These are phyloP conservation scores for Nycticryphes semicollaris DNA, from an alignment of 2,113 vertebrate genomes.

Conservation along the genomic window DNA sequence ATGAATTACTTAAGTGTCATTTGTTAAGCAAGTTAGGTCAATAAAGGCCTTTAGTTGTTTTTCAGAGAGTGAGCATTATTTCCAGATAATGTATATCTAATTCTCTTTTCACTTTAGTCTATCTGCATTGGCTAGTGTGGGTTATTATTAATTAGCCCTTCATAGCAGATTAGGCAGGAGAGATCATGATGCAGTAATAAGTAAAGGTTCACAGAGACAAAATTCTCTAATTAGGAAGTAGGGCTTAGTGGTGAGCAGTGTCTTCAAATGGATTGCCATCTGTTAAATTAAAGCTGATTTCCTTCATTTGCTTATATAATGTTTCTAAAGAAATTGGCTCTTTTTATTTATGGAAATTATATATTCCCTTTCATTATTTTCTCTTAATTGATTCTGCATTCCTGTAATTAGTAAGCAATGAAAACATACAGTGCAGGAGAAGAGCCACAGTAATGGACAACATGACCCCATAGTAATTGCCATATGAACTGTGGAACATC, in stretches of 20 bases:
- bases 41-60: constrained; percentile 60
- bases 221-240: constrained; percentile 72
- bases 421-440: constrained; percentile 36
- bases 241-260: constrained; percentile 70
- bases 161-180: constrained; percentile 67
- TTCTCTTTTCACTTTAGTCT: constrained; percentile 42
- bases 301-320: constrained; percentile 29
- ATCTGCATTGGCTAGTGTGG: constrained; percentile 42
- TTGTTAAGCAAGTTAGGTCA: constrained; percentile 68
- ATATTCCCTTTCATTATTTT: constrained; percentile 55
- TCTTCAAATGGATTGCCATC: constrained; percentile 64
- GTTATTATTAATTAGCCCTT: constrained; percentile 75
- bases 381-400: constrained; percentile 64
- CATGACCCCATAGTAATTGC: constrained; percentile 19
- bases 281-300: constrained; percentile 60
- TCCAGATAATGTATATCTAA: constrained; percentile 48
- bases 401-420: constrained; percentile 56
- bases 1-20: constrained; percentile 69
- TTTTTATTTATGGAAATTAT: constrained; percentile 64
- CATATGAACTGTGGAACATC: constrained; percentile 6
- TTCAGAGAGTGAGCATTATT: constrained; percentile 46
- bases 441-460: constrained; percentile 40
- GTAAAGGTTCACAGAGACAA: constrained; percentile 64
- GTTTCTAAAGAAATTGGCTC: constrained; percentile 40
- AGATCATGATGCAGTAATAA: constrained; percentile 60